Conservation (phyloP, 2,797 vertebrate species). For the Eremophila alpestris region DNA sequence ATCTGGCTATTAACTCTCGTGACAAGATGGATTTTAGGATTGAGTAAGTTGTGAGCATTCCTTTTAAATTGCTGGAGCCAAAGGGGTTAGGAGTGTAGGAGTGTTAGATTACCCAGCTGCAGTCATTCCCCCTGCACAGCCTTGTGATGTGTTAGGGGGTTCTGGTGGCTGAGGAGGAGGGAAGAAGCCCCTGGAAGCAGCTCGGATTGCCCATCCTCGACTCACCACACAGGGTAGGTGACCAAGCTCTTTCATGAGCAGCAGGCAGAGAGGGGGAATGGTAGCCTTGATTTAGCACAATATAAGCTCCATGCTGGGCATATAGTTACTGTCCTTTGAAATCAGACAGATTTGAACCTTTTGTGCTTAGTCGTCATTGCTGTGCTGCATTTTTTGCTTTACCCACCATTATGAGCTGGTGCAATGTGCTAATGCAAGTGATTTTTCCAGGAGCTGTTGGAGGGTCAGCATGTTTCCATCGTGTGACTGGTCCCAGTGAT, state of each 20-base stretch:
- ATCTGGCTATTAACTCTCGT: background rate
- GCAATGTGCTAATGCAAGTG: background rate
- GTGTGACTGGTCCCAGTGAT: background rate
- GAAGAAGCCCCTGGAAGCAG: background rate
- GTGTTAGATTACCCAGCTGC: background rate
- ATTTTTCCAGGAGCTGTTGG: background rate
- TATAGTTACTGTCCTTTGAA: background rate
- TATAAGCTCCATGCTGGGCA: background rate
- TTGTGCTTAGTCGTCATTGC: background rate
- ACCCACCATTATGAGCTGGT: background rate
- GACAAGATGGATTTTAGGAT: slow-evolving; percentile 17
- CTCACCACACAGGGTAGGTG: background rate
- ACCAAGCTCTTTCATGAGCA: background rate
- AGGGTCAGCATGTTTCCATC: background rate
- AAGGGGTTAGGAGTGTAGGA: background rate
- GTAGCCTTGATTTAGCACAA: background rate
- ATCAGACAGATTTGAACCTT: background rate
- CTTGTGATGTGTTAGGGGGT: background rate
- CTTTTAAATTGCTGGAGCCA: slow-evolving; percentile 8
- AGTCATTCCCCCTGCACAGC: background rate
- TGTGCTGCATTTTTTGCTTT: background rate
- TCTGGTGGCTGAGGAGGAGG: background rate
- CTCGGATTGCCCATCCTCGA: background rate
- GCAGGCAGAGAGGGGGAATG: background rate
- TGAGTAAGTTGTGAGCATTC: slow-evolving; percentile 26